Conservation (phyloP, 1,140 invertebrate species). For the Meloidogyne floridensis region DNA sequence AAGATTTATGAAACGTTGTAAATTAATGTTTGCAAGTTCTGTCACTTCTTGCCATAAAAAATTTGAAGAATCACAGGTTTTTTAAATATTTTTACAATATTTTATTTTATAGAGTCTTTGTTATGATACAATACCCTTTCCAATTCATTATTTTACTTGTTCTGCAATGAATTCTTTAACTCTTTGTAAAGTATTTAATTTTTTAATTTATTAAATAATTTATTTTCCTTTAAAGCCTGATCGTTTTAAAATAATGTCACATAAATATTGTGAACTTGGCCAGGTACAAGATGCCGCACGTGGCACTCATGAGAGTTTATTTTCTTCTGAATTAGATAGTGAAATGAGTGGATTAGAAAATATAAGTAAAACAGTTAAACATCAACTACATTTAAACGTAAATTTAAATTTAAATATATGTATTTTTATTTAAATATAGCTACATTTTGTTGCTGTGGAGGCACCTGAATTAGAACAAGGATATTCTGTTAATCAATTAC, state of each 20-base stretch:
- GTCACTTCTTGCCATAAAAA: conserved; percentile 32
- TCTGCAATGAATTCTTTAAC: conserved; percentile 37
- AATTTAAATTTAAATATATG: background rate
- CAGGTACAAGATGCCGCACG: background rate
- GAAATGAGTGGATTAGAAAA: conserved; percentile 39
- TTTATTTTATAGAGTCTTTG: conserved; percentile 29
- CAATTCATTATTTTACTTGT: conserved; percentile 35
- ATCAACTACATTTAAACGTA: conserved; percentile 42
- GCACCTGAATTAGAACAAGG: conserved; percentile 37
- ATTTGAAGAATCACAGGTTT: conserved; percentile 34
- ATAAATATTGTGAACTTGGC: conserved; percentile 25
- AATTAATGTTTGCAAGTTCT: conserved; percentile 36
- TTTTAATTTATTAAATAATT: background rate
- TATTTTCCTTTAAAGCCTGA: conserved; percentile 21
- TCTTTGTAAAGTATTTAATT: conserved; percentile 31
- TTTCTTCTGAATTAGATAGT: conserved; percentile 36
- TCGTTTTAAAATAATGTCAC: conserved; percentile 18
- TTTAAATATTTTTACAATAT: background rate
- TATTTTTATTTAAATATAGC: conserved; percentile 28
- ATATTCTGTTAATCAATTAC: conserved; percentile 33
- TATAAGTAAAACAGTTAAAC: conserved; percentile 27
- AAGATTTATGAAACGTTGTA: conserved; percentile 38
- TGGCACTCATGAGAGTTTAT: conserved; percentile 25
- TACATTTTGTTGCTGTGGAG: conserved; percentile 44
- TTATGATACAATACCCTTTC: conserved; percentile 38